Base-by-base conservation (phyloP, 2,113 vertebrate species). In the Pelobates fuscus region DNA sequence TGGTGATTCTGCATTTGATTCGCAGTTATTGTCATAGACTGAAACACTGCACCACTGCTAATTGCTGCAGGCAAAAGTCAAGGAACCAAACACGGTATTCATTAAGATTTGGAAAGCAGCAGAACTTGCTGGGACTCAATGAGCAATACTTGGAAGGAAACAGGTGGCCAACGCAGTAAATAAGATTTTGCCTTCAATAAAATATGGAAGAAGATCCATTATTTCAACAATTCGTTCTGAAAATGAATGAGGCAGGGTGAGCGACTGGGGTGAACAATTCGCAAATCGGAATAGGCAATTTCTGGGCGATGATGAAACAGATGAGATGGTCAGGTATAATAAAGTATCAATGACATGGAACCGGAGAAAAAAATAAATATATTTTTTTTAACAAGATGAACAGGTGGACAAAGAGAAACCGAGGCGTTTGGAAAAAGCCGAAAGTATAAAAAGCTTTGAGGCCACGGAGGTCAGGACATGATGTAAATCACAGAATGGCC, bases 1-100 rank as follows among this genome's bases (percentile, higher is more conserved):
- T 5, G 12, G 58, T 11, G 14, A 61, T 8, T 29, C 58, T 37
- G 30, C 29, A 37, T 63, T 37, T 32, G 60, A 37, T 63, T 37
- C 32, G 21, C 21, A 17, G 63, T 25, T 44, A 65, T 65, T 65
- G 24, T 21, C 17, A 30, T 11, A 65, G 63, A 65, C 63, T 44
- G 63, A 41, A 17, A 44, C 37, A 37, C n/a, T 2, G 37, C 17
- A n/a, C n/a, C 2, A 23, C 21, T 5, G 25, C 32, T 17, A 18
- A 44, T 24, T 41, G 63, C 63, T 18, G 15, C 63, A 46, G 63
- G 63, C 63, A 8, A 44, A 25, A 46, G 8, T 10, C 8, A 44
- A 46, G 37, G 29, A 29, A n/a, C 30, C 4, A 23, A 7, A 25
- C 10, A 43, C n/a, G 14, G 15, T 43, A 44, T 24, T 24, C n/a